Conservation (phyloP, 2,113 vertebrate species). For the Aplodontia rufa region DNA sequence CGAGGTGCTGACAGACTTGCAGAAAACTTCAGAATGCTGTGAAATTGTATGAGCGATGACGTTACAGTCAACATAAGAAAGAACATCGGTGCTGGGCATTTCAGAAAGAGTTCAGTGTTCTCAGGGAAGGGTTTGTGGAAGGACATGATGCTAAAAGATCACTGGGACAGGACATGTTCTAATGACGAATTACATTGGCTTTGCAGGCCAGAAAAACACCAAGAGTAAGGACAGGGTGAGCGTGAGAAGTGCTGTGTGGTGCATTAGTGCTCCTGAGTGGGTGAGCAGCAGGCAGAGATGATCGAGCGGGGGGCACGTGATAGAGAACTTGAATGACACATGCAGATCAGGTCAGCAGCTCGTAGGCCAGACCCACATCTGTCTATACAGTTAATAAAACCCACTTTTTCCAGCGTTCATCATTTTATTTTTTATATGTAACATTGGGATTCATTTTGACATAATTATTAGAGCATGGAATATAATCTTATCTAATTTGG, state of each 20-base stretch:
- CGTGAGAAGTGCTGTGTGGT: accelerated
- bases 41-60: neutral
- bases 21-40: neutral
- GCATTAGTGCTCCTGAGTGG: neutral
- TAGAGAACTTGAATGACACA: neutral
- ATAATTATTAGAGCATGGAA: too few species aligned
- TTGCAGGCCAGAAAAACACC: neutral
- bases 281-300: neutral
- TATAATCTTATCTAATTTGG: too few species aligned
- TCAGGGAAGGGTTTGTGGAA: neutral
- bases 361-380: neutral
- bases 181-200: neutral
- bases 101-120: neutral
- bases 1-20: neutral
- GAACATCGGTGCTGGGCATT: neutral
- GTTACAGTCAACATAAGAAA: neutral
- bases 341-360: too few species aligned
- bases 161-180: neutral
- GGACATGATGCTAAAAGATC: neutral
- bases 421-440: neutral
- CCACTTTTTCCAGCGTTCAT: neutral
- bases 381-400: neutral
- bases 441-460: too few species aligned
- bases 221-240: neutral
- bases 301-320: neutral